Evolutionary conservation across 2,888 invertebrate species (phyloP), one percentile per base, ranked within the genome.

Genomic region (Linnaemya vulpina): DNA sequence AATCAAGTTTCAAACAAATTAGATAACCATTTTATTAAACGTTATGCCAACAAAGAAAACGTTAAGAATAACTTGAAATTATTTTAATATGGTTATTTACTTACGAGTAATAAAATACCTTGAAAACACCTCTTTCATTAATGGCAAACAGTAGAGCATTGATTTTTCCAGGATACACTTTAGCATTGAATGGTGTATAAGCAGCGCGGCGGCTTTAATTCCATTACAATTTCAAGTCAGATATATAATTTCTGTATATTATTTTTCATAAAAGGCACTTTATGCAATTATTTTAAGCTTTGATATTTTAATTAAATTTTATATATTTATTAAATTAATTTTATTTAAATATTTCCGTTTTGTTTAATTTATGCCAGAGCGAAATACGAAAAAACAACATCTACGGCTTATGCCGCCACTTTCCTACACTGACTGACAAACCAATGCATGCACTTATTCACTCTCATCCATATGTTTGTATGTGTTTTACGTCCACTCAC

Each of bases 351-450:
- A 68, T 49, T 63, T 77, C 68, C 43, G 46, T 79, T 65, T 79
- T 46, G 40, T 71, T 71, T 55, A 79, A 55, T 73, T 71, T 73
- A 71, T 65, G 22, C 46, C 62, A 63, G 30, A 46, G 20, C 30
- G 2, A 30, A n/a, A 20, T n/a, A 5, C 5, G 46, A 38, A 25
- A 62, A 68, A 79, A 46, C 55, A 65, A 25, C 71, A 35, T 30
- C 55, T 35, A 63, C 20, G 49, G 46, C 53, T 70, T 17, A 70
- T 68, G 75, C 81, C 81, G 75, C 68, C 81, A 75, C 74, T 81
- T 68, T 68, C 17, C 46, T 67, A 76, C 58, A 76, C 67, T 76
- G 46, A 35, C 67, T 20, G 40, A 68, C 58, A 58, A 67, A 76
- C 76, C 38, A 43, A 76, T 46, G 20, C 11, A 38, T 35, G 63